Evolutionary conservation across 2,113 vertebrate species (phyloP), one percentile per base, ranked within the genome.

Genomic region (Gallinago jamesoni): DNA sequence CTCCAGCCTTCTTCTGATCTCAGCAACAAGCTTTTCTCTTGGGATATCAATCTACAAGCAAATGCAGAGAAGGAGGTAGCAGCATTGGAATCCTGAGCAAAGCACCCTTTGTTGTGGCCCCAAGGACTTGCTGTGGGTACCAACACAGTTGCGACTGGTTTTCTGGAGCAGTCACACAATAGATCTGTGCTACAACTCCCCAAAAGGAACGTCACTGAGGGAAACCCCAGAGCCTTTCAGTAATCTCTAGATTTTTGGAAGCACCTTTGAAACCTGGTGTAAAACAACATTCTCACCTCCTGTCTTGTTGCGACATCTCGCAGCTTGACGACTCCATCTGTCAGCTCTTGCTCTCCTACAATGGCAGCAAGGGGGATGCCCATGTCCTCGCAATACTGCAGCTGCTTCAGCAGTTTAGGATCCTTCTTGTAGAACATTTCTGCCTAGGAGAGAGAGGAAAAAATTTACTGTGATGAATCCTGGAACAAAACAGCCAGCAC

Each of bases 381-480:
- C 0, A 52, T 96, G 74, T 98, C 98, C 97, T 99, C 99, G 14
- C 99, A 99, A 92, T 99, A 98, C 69, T 99, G 99, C 84, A 99
- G 97, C 96, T 99, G 99, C 76, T 98, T 98, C 96, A 99, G 98
- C 85, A 99, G 96, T 90, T 99, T 99, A 24, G 99, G 99, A 79
- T 99, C 99, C 93, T 99, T 99, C 96, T 98, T 99, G 94, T 99
- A 99, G 79, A 99, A 96, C 93, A 99, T 98, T 96, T 99, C 99
- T 70, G 99, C 99, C 99, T 99, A 59, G 48, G 75, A 96, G 52
- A 33, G 14, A 68, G 47, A 5, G 13, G 33, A 15, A 53, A 56
- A 47, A 12, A 31, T 37, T 64, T 1, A 1, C 62, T 84, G 43
- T 47, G 15, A 70, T 12, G 2, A 15, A 47, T 50, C 37, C 28